Base-by-base conservation (phyloP, 1,140 invertebrate species). In the Centruroides sculpturatus region DNA sequence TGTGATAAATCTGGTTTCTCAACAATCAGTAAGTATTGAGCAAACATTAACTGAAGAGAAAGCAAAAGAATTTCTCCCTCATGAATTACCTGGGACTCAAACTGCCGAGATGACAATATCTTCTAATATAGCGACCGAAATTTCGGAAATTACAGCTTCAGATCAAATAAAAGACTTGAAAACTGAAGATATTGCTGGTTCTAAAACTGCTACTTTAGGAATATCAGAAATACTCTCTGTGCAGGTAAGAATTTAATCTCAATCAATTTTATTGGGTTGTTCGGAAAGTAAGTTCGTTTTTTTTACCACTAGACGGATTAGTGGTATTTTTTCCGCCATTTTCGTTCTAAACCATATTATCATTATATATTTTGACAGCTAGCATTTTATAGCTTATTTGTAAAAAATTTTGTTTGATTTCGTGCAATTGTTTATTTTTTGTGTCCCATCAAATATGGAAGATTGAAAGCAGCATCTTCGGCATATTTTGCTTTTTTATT, bases 211-310 rank as follows among this genome's bases (percentile, higher is more conserved):
- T 13, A 52, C 53, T 46, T 8, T 61, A 0, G 60, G 55, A 47
- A 54, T 64, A 1, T 50, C 59, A 23, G 63, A 64, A 54, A 64
- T 48, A 57, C 59, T 61, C 5, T 56, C 63, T 41, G 56, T 64
- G 4, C 59, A 61, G 63, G 63, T 61, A 61, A 57, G 35, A n/a
- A 47, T 13, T 54, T 5, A n/a, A 49, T 49, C 9, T 10, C n/a
- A 9, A 49, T 49, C 9, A 49, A 49, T 10, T 49, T 49, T 23
- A 23, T n/a, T n/a, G n/a, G n/a, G n/a, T n/a, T n/a, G n/a, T n/a
- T n/a, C n/a, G n/a, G n/a, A n/a, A n/a, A n/a, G n/a, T n/a, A n/a
- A n/a, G n/a, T n/a, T n/a, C n/a, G n/a, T n/a, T n/a, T n/a, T n/a
- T n/a, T n/a, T n/a, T n/a, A n/a, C n/a, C n/a, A n/a, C n/a, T n/a